Conservation (phyloP, 2,113 vertebrate species). For the Calidris pygmaea region DNA sequence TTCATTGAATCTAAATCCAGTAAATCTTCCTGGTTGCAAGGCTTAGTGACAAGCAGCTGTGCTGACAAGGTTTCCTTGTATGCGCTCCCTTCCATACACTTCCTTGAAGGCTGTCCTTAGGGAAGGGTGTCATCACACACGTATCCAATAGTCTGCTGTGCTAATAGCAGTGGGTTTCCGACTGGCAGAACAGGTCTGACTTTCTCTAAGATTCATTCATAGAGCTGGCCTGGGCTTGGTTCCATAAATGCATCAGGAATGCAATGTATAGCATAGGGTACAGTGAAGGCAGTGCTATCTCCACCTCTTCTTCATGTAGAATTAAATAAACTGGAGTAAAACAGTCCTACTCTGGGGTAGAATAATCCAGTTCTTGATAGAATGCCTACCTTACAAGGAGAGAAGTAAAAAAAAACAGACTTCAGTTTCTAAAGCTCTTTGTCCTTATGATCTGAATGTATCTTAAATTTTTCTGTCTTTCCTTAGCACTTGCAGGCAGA, state of each 20-base stretch:
- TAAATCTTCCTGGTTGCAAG: background rate
- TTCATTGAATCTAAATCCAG: background rate
- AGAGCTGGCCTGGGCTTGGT: background rate
- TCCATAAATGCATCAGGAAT: background rate
- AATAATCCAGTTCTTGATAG: background rate
- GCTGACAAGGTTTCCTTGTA: background rate
- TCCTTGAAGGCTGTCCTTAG: background rate
- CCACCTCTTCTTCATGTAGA: background rate
- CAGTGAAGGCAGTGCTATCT: background rate
- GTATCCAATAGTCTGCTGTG: background rate
- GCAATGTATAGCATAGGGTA: background rate
- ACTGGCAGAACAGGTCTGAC: conserved; percentile 15
- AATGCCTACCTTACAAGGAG: background rate
- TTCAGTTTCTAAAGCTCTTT: background rate
- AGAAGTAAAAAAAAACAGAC: background rate
- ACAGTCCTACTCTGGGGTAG: background rate
- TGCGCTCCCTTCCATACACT: background rate
- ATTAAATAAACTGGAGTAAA: background rate
- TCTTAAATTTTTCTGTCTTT: background rate
- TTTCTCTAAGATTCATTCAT: background rate
- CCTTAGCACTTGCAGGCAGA: background rate
- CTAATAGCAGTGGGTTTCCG: background rate
- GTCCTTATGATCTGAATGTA: background rate
- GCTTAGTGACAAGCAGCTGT: background rate
- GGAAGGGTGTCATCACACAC: background rate